Percentiles rank a stretch among this genome's conserved stretches.
Conservation (phyloP, 2,888 invertebrate species). For the Lagria hirta region DNA sequence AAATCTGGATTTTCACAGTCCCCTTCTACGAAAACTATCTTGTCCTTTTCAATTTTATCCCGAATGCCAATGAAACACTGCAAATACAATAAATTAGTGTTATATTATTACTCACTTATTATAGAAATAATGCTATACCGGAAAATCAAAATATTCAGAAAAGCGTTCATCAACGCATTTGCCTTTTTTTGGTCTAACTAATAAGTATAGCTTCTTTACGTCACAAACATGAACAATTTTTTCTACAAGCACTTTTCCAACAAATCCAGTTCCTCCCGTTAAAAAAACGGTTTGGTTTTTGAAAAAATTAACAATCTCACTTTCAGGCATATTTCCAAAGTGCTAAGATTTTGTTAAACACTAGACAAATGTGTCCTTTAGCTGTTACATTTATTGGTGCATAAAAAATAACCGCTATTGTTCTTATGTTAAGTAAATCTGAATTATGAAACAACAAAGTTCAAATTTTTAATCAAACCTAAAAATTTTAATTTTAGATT, state of each 20-base stretch:
- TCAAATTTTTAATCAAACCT: too few species aligned
- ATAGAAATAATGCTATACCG: slow-evolving; percentile 57
- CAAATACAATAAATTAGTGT: slow-evolving; percentile 32
- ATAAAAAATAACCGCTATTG: too few species aligned
- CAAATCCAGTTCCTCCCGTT: slow-evolving; percentile 53
- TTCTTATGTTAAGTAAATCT: too few species aligned
- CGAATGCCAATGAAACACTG: slow-evolving; percentile 52
- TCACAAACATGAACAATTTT: slow-evolving; percentile 46
- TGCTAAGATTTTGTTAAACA: too few species aligned
- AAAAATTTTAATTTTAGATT: too few species aligned
- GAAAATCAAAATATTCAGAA: slow-evolving; percentile 62
- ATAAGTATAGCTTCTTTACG: slow-evolving; percentile 44
- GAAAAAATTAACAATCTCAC: slow-evolving; percentile 43
- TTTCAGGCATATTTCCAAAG: background rate
- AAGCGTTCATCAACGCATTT: slow-evolving; percentile 39
- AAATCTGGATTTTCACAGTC: slow-evolving; percentile 58
- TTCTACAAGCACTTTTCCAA: slow-evolving; percentile 47
- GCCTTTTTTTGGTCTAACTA: slow-evolving; percentile 46
- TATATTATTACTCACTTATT: background rate
- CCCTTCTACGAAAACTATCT: slow-evolving; percentile 60
- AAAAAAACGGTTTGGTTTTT: slow-evolving; percentile 44
- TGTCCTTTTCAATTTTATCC: slow-evolving; percentile 57
- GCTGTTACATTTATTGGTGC: too few species aligned
- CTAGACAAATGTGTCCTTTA: too few species aligned
- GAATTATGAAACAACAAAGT: too few species aligned